Percentiles rank a stretch among this genome's conserved stretches.
Conservation (phyloP, 2,888 invertebrate species). For the Drosophila cyrtoloma region DNA sequence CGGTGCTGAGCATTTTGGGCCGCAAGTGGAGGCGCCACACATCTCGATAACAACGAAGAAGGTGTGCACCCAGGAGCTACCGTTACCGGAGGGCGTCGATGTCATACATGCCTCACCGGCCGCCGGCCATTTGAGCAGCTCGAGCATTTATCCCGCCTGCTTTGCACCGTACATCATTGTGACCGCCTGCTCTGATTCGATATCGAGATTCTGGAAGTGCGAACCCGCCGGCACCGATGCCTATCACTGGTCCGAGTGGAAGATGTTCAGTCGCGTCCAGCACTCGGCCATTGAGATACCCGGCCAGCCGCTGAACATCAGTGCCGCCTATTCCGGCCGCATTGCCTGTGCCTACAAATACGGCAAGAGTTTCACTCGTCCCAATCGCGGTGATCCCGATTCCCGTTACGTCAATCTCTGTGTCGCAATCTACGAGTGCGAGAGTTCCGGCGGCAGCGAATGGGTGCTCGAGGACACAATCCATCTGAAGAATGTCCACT, state of each 20-base stretch:
- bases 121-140: constrained; percentile 98
- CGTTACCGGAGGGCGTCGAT: constrained; percentile 95
- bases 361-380: constrained; percentile 94
- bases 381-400: constrained; percentile 90
- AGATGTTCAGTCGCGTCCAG: constrained; percentile 91
- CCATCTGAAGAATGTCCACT: constrained; percentile 95
- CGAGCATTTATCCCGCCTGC: constrained; percentile 99
- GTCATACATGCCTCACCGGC: constrained; percentile 97
- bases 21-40: constrained; percentile 86
- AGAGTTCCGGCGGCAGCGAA: constrained; percentile 97
- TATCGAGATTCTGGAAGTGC: constrained; percentile 94
- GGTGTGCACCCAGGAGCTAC: constrained; percentile 95
- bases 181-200: constrained; percentile 97
- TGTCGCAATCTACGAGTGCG: constrained; percentile 99
- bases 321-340: constrained; percentile 98
- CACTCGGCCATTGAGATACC: constrained; percentile 90
- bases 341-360: constrained; percentile 99
- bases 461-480: constrained; percentile 99
- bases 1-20: constrained; percentile 74
- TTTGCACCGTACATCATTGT: constrained; percentile 98
- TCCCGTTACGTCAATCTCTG: constrained; percentile 95
- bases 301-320: constrained; percentile 95
- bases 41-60: constrained; percentile 95
- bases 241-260: constrained; percentile 95
- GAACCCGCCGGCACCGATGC: constrained; percentile 70